Evolutionary conservation across 1,140 invertebrate species (phyloP), one percentile per base, ranked within the genome.

Genomic region (Dendroctonus valens): DNA sequence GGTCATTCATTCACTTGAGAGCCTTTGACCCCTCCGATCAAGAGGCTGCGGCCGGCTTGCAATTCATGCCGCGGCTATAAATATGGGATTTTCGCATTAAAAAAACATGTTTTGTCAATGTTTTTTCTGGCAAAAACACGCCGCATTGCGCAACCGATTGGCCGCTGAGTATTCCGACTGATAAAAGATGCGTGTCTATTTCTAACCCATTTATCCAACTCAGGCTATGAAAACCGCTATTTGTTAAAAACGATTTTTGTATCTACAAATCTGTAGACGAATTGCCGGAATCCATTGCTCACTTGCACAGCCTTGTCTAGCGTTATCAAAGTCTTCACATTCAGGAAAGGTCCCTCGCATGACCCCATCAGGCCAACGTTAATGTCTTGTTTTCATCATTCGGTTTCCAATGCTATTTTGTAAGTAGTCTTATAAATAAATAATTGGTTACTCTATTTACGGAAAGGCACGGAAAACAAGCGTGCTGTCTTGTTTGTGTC

Each of bases 351-450:
- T 48, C 14, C 11, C 11, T 11, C 46, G 14, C 46, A 14, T 48
- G 46, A 48, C 46, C 46, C 14, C 11, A 48, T 6, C 46, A 14
- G 46, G 46, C 46, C 46, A 48, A 5, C 14, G 14, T 48, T 48
- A 48, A 48, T 48, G 46, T n/a, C 46, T 48, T 48, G 46, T 48
- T 48, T 48, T 48, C 14, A 48, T 48, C 46, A 2, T 26, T 26
- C 26, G 26, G 3, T 26, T 26, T 26, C 46, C 11, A 14, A n/a
- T 48, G 46, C 14, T 48, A 14, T 6, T 48, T 11, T 48, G 46
- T 48, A 48, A 48, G 46, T 14, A 48, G 11, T 48, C 14, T 48
- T 48, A 48, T 48, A 48, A 48, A 8, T 48, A 48, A 48, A 48
- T n/a, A 11, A 14, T 14, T 14, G 46, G 26, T 26, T 26, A 26